A percentile compares a stretch with the other conserved stretches of the same genome.
Conservation (phyloP, 2,113 vertebrate species). For the Mastomys coucha region DNA sequence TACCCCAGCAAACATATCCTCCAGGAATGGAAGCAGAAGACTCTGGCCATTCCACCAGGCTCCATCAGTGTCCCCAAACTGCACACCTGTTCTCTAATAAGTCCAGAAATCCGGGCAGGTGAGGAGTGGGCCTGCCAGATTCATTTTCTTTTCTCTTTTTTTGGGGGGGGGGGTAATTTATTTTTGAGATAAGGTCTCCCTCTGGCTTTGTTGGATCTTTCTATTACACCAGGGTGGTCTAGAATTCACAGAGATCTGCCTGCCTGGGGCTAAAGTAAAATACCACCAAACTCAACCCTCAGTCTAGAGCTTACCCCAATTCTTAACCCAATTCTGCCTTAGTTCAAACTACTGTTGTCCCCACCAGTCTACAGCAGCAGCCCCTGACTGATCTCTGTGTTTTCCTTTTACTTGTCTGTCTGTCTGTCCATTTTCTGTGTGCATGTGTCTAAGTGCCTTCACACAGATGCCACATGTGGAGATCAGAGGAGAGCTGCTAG, state of each 20-base stretch:
- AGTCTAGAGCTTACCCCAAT: neutral
- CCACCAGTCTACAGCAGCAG: neutral
- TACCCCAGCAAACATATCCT: neutral
- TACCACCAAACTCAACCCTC: neutral
- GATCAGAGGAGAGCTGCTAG: too few relatives aligned
- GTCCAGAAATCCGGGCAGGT: neutral
- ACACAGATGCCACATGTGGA: neutral
- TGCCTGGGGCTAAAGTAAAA: neutral
- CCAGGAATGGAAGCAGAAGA: neutral
- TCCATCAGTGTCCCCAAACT: neutral
- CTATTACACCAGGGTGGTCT: neutral
- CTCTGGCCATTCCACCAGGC: neutral
- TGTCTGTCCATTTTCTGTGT: neutral
- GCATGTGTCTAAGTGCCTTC: neutral
- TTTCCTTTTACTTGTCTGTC: conserved; percentile 7
- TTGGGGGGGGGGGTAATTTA: neutral
- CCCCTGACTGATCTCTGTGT: neutral
- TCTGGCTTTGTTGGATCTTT: neutral
- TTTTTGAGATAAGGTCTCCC: neutral
- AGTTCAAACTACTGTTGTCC: neutral
- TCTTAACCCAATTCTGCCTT: neutral
- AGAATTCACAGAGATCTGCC: neutral
- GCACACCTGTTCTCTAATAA: neutral
- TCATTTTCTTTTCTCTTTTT: conserved; percentile 2
- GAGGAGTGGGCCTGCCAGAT: neutral